These are phyloP conservation scores for Megaleporinus macrocephalus DNA, from an alignment of 2,113 vertebrate species.

Conservation along the genomic window DNA sequence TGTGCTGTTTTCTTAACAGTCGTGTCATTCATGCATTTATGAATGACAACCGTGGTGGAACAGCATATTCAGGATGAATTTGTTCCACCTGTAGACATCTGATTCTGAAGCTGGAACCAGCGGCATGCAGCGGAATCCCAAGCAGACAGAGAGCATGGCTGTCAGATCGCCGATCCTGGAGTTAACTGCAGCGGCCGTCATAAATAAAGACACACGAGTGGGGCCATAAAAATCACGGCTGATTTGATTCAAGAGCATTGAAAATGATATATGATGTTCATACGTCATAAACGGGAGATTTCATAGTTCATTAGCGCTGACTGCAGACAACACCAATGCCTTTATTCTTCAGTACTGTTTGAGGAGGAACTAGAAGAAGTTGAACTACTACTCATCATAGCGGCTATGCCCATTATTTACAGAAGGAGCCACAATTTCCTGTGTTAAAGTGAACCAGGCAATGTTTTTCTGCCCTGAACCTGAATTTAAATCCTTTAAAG, in stretches of 20 bases:
- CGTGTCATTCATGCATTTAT: conserved; percentile 11
- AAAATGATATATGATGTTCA: conserved; percentile 1
- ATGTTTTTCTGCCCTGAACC: no score
- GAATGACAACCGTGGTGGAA: neutral
- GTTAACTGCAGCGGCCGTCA: conserved; percentile 47
- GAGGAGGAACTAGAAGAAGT: neutral
- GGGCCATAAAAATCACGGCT: conserved; percentile 41
- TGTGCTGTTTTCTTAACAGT: conserved; percentile 6
- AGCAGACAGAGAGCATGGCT: conserved; percentile 29
- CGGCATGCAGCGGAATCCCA: neutral
- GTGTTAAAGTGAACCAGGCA: no score
- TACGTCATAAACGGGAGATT: conserved; percentile 36
- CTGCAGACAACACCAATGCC: conserved; percentile 46
- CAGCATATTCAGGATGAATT: conserved; percentile 4
- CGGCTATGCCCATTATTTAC: neutral
- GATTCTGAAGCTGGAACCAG: conserved; percentile 8
- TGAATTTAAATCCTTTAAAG: no score
- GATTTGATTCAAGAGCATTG: conserved; percentile 41
- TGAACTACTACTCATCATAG: neutral
- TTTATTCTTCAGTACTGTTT: neutral
- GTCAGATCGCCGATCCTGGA: conserved; percentile 49
- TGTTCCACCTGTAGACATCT: conserved; percentile 17
- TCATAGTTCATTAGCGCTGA: conserved; percentile 56
- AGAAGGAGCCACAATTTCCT: no score
- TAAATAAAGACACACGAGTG: conserved; percentile 53